Evolutionary conservation across 2,113 vertebrate species (phyloP).

Genomic region (Cochlearius cochlearius): DNA sequence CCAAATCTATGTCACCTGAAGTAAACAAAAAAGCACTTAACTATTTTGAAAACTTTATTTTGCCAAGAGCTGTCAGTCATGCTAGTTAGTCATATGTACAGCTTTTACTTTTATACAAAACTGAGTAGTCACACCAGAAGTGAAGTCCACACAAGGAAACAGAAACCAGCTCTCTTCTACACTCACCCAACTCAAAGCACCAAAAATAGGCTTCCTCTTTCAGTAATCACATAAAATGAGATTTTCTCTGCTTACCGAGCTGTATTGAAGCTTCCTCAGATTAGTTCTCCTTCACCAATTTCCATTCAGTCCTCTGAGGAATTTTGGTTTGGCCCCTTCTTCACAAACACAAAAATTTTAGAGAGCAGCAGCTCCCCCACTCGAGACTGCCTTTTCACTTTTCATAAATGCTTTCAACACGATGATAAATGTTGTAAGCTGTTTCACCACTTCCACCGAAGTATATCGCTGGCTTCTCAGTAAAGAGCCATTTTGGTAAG

Average conservation of each 20-base stretch:
- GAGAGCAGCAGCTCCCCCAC: background rate
- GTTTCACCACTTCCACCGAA: background rate
- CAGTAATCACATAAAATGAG: background rate
- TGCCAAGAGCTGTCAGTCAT: background rate
- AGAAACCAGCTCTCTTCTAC: background rate
- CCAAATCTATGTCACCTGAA: background rate
- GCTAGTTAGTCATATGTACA: background rate
- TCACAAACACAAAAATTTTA: background rate
- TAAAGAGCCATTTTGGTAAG: background rate
- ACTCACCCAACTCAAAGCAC: background rate
- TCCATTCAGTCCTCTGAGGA: background rate
- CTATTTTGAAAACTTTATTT: background rate
- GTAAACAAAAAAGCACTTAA: background rate
- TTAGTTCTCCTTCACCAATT: background rate
- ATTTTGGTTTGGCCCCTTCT: background rate
- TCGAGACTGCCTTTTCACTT: background rate
- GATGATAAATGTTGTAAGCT: fast-evolving
- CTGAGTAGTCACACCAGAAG: background rate
- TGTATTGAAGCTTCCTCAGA: background rate
- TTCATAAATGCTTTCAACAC: background rate
- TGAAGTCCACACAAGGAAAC: background rate
- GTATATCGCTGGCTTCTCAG: background rate
- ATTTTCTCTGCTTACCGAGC: background rate
- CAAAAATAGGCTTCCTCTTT: background rate
- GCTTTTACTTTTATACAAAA: background rate